Base-by-base conservation (phyloP, 1,140 invertebrate species). In the Saccostrea echinata region DNA sequence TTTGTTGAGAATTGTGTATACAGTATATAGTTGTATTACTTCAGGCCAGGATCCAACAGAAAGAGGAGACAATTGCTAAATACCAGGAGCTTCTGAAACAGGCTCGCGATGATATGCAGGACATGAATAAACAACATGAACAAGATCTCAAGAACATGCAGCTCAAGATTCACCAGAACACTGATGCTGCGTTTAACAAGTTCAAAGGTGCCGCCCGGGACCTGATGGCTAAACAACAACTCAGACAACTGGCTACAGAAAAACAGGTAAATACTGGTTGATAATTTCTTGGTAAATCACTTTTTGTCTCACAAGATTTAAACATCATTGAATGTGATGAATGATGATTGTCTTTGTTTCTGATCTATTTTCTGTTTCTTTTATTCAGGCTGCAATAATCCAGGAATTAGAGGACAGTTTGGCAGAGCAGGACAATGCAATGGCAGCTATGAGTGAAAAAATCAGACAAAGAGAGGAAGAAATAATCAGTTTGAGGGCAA, bases 71-170 rank as follows among this genome's bases (percentile, higher is more conserved):
- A 1, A 96, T 97, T 81, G 89, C 93, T 6, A 96, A 96, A 83
- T 97, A 97, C 91, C 96, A 97, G 93, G 95, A 95, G 61, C 91
- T 97, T 51, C 89, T 97, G 81, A 96, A 97, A 88, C 96, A 97
- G 92, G 96, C 96, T 43, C 94, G 96, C 51, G 96, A 96, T 84
- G 97, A 97, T 89, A 96, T 97, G 92, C 95, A 95, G 89, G 94
- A 96, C 43, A 96, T 96, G 88, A 96, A 96, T 9, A 94, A 94
- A 55, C 94, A 95, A 84, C 95, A 97, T 86, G 96, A 96, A 87
- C 94, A 96, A 81, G 96, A 97, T 92, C 94, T 97, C 68, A 95
- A 95, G 71, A 93, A 92, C 86, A 93, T 97, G 84, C 96, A 96
- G 85, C 84, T 92, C 84, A 94, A 94, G 89, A 91, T 95, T 13